Evolutionary conservation across 2,113 vertebrate genomes (phyloP), one percentile per base, ranked within the genome.

Genomic region (Takifugu bimaculatus): DNA sequence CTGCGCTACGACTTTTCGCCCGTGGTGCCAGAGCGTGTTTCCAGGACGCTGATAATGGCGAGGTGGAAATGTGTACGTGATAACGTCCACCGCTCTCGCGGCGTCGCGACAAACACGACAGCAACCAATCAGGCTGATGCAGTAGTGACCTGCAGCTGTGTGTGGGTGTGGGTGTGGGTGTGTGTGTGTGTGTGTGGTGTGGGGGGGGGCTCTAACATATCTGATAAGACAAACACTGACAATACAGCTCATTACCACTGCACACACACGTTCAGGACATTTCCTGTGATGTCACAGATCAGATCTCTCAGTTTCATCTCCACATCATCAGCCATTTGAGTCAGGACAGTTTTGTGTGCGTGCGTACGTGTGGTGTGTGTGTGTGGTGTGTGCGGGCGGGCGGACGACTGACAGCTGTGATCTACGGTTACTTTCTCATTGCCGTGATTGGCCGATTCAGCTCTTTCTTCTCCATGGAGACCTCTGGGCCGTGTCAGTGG

Each of bases 111-210:
- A 28, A 54, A 63, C 47, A 12, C 50, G 35, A 20, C n/a, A 9
- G 58, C 66, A 70, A 65, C 70, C 66, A 53, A 26, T 56, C 56
- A 44, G 20, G 20, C 20, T 20, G 20, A 20, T 20, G 20, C 20
- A 20, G 20, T 20, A 20, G 20, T 73, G 59, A 64, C 53, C 57
- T 67, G 63, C 10, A 50, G 54, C 58, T 10, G 4, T 3, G 6
- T 29, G 60, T 45, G 7, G 54, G 26, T 7, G 53, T 35, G 4
- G n/a, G n/a, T n/a, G n/a, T n/a, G n/a, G n/a, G n/a, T n/a, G n/a
- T n/a, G n/a, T n/a, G n/a, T n/a, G 45, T 65, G 51, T 39, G 62
- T 72, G 57, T 61, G 43, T 13, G n/a, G n/a, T n/a, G n/a, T n/a
- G n/a, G n/a, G n/a, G n/a, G 47, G 44, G 12, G 44, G 14, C 1